Percentiles rank a stretch among this genome's conserved stretches.
Evolutionary conservation across 2,113 vertebrate genomes (phyloP).

Genomic region (Grantiella picta): DNA sequence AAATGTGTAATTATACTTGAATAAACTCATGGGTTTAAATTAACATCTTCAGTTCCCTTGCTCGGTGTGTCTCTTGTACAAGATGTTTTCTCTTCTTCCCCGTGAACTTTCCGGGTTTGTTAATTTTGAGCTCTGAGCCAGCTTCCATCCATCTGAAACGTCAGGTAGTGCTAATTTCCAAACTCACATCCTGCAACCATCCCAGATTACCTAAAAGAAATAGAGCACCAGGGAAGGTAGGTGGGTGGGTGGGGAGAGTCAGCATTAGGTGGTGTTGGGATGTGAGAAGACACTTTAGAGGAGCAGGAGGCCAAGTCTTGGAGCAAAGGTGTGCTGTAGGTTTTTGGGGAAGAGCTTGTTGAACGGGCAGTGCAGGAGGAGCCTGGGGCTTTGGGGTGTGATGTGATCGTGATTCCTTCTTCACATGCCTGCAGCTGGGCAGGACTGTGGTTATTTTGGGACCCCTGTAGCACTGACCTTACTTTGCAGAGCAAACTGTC

Average conservation of each 20-base stretch:
- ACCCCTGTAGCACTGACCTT: not conserved
- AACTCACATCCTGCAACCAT: not conserved
- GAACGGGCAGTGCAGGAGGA: not conserved
- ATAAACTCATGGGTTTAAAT: not conserved
- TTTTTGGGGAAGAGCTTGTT: not conserved
- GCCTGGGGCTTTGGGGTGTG: not conserved
- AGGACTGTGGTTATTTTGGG: not conserved
- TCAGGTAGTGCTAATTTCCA: not conserved
- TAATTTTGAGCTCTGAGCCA: not conserved
- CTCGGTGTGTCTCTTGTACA: not conserved
- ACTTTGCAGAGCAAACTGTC: not conserved
- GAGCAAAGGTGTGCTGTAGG: too few species aligned
- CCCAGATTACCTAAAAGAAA: not conserved
- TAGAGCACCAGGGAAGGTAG: not conserved
- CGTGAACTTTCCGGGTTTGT: not conserved
- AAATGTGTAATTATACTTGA: not conserved
- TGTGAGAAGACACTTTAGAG: not conserved
- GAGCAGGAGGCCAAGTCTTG: not conserved
- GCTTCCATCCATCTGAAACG: not conserved
- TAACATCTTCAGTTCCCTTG: not conserved
- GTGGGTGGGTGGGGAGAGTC: not conserved
- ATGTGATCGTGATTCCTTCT: not conserved
- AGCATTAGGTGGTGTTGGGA: not conserved
- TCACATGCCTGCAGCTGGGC: not conserved
- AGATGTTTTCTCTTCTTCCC: not conserved